A percentile compares a stretch with the other conserved stretches of the same genome.
These are phyloP conservation scores for Enteromius paludinosus DNA, from an alignment of 2,797 vertebrate genomes.

Conservation along the genomic window DNA sequence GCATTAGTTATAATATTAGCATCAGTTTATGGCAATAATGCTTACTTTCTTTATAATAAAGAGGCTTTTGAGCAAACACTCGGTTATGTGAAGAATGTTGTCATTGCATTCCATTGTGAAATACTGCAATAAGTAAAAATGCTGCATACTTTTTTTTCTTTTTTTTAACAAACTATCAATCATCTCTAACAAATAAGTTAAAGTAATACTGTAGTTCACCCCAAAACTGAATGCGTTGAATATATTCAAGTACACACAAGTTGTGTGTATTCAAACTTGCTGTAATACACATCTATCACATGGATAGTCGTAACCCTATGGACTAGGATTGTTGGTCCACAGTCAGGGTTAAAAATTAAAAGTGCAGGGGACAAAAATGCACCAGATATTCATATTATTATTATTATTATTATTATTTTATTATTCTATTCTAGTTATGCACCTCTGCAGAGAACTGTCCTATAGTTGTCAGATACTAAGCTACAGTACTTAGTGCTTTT, in stretches of 20 bases:
- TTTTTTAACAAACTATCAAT: not conserved
- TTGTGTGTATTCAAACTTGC: not conserved
- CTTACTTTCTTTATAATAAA: not conserved
- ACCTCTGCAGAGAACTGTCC: not conserved
- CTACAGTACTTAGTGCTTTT: not conserved
- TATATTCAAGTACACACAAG: not conserved
- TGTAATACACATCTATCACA: not conserved
- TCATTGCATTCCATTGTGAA: slow-evolving; percentile 1
- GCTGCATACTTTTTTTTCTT: not conserved
- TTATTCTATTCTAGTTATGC: not conserved
- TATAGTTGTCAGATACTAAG: not conserved
- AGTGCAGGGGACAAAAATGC: not conserved
- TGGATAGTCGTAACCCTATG: not conserved
- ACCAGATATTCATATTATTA: not conserved
- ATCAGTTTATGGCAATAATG: not conserved
- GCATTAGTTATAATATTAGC: not conserved
- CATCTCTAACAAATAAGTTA: not conserved
- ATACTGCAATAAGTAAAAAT: slow-evolving; percentile 1
- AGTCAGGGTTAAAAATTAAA: not conserved
- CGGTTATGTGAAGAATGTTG: slow-evolving; percentile 24
- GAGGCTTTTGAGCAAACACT: slow-evolving; percentile 4
- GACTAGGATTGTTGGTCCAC: not conserved
- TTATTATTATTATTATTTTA: no score
- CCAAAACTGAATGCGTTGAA: not conserved
- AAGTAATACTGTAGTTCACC: not conserved